Conservation (phyloP, 2,888 invertebrate species). For the Lucinisca nassula region DNA sequence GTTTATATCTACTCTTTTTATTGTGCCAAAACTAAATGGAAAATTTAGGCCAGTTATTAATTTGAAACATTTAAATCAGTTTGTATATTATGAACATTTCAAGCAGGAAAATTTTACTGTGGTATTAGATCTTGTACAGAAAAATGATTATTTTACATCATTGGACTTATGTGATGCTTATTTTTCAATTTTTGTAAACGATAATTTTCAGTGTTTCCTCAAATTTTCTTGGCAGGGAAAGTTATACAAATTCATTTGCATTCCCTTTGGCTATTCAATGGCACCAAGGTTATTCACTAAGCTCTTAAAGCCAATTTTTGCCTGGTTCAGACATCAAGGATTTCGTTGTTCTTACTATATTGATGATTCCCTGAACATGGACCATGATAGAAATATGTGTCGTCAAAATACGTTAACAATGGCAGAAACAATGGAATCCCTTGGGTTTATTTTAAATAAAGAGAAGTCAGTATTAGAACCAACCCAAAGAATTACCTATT, state of each 20-base stretch:
- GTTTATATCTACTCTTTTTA: conserved; percentile 42
- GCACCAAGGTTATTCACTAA: conserved; percentile 58
- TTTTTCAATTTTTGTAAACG: conserved; percentile 19
- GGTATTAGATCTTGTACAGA: conserved; percentile 19
- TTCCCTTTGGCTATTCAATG: conserved; percentile 46
- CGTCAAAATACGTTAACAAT: conserved; percentile 18
- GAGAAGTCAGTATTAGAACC: conserved; percentile 45
- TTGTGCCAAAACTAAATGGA: conserved; percentile 29
- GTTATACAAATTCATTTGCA: conserved; percentile 39
- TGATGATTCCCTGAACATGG: conserved; percentile 59
- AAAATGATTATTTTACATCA: conserved; percentile 43
- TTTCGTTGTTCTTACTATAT: conserved; percentile 58
- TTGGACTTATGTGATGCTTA: conserved; percentile 27
- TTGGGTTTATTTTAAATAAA: conserved; percentile 48
- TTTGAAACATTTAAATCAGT: conserved; percentile 35
- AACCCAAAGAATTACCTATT: conserved; percentile 41
- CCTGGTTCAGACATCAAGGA: conserved; percentile 34
- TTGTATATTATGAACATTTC: conserved; percentile 42
- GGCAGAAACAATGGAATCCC: conserved; percentile 23
- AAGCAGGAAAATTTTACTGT: conserved; percentile 23
- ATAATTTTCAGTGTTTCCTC: conserved; percentile 23
- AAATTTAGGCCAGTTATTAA: conserved; percentile 46
- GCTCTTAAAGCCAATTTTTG: conserved; percentile 45
- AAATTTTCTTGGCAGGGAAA: conserved; percentile 30
- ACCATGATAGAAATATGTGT: conserved; percentile 8